Percentiles rank a stretch among this genome's conserved stretches.
These are phyloP conservation scores for Paracyclopina nana DNA, from an alignment of 1,140 invertebrate genomes.

Conservation along the genomic window DNA sequence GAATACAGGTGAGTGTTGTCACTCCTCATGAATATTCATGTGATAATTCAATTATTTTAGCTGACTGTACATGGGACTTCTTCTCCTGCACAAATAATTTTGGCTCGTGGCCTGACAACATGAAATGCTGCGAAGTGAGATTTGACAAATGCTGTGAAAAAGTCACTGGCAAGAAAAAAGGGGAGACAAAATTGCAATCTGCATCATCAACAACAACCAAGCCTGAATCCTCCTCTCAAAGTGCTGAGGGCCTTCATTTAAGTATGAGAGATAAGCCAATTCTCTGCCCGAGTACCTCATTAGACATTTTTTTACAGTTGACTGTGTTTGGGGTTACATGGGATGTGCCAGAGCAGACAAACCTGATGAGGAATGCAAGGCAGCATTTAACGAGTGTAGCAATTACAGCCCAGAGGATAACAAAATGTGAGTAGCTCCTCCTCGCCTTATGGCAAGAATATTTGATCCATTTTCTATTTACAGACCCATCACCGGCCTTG, in stretches of 20 bases:
- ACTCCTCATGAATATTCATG: background rate
- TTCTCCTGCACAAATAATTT: constrained; percentile 9
- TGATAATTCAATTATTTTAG: background rate
- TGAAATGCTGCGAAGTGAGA: constrained; percentile 7
- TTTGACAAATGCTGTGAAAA: constrained; percentile 7
- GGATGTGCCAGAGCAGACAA: background rate
- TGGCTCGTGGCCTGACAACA: constrained; percentile 9
- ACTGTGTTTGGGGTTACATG: background rate
- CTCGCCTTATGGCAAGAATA: too few relatives aligned
- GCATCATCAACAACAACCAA: background rate
- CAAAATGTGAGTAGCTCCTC: too few relatives aligned
- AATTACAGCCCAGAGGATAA: too few relatives aligned
- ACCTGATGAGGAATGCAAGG: constrained; percentile 2
- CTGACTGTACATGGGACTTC: constrained; percentile 16
- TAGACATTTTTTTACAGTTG: constrained; percentile 2
- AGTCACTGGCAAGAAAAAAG: constrained; percentile 2
- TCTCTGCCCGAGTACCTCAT: background rate
- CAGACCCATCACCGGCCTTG: too few relatives aligned
- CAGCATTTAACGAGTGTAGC: background rate
- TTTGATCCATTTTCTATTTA: too few relatives aligned
- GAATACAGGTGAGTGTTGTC: background rate
- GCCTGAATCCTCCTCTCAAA: background rate
- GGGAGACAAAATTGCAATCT: background rate
- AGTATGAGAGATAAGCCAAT: too few relatives aligned
- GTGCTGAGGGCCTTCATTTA: too few relatives aligned